Conservation (phyloP, 2,888 invertebrate genomes). For the Euzetes globulus region DNA sequence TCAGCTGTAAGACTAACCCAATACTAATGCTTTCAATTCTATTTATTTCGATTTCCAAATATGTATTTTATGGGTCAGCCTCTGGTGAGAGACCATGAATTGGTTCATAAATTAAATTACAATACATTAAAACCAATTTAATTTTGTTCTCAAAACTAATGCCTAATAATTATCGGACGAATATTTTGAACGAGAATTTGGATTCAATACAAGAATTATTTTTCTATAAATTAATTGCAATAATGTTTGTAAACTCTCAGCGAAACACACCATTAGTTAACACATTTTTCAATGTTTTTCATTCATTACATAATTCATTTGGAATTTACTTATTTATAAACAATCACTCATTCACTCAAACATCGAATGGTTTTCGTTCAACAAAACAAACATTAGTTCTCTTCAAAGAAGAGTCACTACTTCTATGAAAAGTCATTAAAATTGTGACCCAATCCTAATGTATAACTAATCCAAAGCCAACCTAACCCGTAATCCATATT, state of each 20-base stretch:
- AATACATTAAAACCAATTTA: constrained; percentile 7
- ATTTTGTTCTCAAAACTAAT: constrained; percentile 13
- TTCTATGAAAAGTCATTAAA: constrained; percentile 1
- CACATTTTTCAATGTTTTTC: background rate
- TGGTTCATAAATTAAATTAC: constrained; percentile 15
- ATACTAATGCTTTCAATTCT: constrained; percentile 24
- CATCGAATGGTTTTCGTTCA: background rate
- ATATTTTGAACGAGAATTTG: background rate
- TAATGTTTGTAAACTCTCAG: background rate
- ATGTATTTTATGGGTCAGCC: constrained; percentile 20
- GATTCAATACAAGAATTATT: background rate
- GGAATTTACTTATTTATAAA: constrained; percentile 27
- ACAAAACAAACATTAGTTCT: constrained; percentile 2
- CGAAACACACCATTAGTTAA: background rate
- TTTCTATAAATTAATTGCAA: background rate
- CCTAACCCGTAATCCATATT: background rate
- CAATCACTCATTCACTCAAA: constrained; percentile 11
- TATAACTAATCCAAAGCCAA: background rate
- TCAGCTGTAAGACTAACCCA: constrained; percentile 28
- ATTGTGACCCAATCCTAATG: background rate
- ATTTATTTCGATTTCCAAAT: constrained; percentile 16
- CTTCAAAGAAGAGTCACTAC: constrained; percentile 23
- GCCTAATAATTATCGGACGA: background rate
- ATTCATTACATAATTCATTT: background rate
- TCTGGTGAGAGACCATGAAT: constrained; percentile 24